phyloP scores from a whole-genome alignment of 2,888 invertebrate species.

The Tetragonisca angustula region DNA sequence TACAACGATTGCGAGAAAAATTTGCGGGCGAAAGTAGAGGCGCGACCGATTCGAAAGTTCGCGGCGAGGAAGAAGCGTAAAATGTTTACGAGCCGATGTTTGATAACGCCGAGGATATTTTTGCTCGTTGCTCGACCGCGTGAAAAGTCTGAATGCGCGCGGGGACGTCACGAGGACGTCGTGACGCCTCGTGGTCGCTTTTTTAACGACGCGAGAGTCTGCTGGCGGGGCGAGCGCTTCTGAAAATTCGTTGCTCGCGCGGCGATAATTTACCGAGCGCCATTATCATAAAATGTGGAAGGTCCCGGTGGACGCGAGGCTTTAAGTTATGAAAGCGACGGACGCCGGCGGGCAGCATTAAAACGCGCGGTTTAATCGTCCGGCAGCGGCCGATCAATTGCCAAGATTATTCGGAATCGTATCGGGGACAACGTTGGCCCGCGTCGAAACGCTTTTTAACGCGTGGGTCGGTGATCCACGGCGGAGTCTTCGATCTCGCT shows the following conservation, averaged over 20 bases:
- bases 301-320: conserved; percentile 45
- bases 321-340: conserved; percentile 70
- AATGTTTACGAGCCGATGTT: conserved; percentile 49
- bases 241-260: conserved; percentile 67
- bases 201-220: conserved; percentile 53
- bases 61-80: conserved; percentile 31
- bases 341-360: conserved; percentile 61
- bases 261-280: conserved; percentile 67
- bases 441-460: background rate
- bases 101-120: conserved; percentile 51
- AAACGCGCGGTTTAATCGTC: conserved; percentile 69
- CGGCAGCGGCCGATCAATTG: conserved; percentile 68
- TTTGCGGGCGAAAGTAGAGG: conserved; percentile 36
- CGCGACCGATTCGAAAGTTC: conserved; percentile 52
- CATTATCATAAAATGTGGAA: conserved; percentile 71
- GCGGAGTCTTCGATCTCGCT: background rate
- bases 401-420: conserved; percentile 72
- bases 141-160: background rate
- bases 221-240: conserved; percentile 46
- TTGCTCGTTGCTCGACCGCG: background rate
- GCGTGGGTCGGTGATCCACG: conserved; percentile 18
- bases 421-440: conserved; percentile 60
- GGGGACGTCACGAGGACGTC: conserved; percentile 19
- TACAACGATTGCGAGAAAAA: background rate
- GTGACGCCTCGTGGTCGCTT: conserved; percentile 33